phyloP scores from a whole-genome alignment of 1,140 invertebrate species.

The Macrosteles quadrilineatus region DNA sequence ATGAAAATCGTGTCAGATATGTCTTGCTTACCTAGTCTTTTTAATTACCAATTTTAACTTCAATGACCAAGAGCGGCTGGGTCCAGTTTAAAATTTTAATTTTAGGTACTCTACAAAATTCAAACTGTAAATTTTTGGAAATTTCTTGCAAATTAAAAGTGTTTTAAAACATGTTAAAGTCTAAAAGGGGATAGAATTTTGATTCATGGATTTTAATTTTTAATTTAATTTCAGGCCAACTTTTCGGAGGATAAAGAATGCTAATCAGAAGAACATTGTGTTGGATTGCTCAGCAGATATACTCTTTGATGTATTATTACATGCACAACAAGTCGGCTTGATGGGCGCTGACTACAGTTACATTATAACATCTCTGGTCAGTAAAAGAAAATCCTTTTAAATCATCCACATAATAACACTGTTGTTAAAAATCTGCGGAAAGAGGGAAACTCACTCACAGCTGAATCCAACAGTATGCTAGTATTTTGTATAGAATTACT shows the following conservation, averaged over 20 bases:
- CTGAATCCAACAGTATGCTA: not conserved
- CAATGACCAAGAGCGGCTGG: no score
- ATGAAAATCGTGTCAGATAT: no score
- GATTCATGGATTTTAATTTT: no score
- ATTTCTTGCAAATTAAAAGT: no score
- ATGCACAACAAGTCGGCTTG: conserved; percentile 79
- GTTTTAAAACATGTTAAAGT: no score
- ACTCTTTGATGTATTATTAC: conserved; percentile 66
- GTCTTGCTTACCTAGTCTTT: no score
- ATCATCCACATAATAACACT: not conserved
- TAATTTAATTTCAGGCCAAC: conserved; percentile 57
- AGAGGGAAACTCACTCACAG: not conserved
- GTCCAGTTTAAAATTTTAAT: no score
- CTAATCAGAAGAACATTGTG: conserved; percentile 70
- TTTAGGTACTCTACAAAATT: no score
- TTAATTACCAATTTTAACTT: no score
- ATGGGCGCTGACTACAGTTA: conserved; percentile 75
- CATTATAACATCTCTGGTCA: conserved; percentile 71
- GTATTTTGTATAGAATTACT: not conserved
- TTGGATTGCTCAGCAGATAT: conserved; percentile 72
- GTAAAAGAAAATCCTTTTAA: conserved; percentile 26
- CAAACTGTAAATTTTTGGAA: no score
- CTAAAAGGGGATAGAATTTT: no score
- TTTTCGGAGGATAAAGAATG: conserved; percentile 61
- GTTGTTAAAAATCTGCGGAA: not conserved